A percentile compares a stretch with the other conserved stretches of the same genome.
Evolutionary conservation across 2,797 vertebrate genomes (phyloP).

Genomic region (Eupleurogrammus muticus): DNA sequence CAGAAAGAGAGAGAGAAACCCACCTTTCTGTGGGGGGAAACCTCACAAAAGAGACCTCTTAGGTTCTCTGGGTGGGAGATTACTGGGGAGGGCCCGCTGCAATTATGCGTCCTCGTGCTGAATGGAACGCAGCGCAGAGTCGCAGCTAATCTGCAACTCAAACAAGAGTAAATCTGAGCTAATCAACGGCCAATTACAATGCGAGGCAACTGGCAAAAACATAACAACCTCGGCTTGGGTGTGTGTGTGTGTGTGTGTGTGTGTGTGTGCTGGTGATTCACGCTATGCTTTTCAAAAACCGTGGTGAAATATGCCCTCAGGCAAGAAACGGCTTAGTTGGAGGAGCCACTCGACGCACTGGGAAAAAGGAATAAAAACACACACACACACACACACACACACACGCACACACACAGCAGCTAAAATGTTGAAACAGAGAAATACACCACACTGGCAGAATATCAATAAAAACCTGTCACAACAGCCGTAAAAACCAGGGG

Average conservation of each 20-base stretch:
- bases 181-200: conserved; percentile 79
- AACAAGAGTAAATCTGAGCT: conserved; percentile 78
- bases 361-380: conserved; percentile 55
- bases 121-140: conserved; percentile 69
- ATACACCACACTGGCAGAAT: conserved; percentile 30
- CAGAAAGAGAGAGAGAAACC: conserved; percentile 39
- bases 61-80: conserved; percentile 74
- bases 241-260: conserved; percentile 45
- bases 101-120: conserved; percentile 77
- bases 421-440: conserved; percentile 53
- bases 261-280: conserved; percentile 65
- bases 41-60: conserved; percentile 75
- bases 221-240: conserved; percentile 62
- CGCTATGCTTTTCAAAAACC: conserved; percentile 66
- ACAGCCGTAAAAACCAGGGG: conserved; percentile 24
- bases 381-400: too few relatives aligned
- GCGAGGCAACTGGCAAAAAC: conserved; percentile 73
- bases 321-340: conserved; percentile 65
- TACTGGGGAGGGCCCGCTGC: conserved; percentile 66
- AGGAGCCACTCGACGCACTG: conserved; percentile 61
- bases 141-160: conserved; percentile 81
- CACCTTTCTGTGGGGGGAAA: conserved; percentile 70
- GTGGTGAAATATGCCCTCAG: conserved; percentile 62
- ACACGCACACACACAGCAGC: too few relatives aligned
- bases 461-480: conserved; percentile 54